These are phyloP conservation scores for Polyommatus icarus DNA, from an alignment of 2,888 invertebrate species.

Conservation along the genomic window DNA sequence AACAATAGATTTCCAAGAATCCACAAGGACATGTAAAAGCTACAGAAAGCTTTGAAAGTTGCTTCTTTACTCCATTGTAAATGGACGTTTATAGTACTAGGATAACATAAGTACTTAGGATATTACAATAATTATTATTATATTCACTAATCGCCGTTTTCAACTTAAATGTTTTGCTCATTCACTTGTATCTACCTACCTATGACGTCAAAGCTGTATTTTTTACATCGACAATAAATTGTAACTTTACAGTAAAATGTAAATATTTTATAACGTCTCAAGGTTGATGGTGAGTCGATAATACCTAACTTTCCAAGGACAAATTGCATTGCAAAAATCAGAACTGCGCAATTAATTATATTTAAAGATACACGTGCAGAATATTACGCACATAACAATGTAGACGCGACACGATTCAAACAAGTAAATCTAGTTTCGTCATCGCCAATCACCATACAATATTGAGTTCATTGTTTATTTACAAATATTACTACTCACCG, in stretches of 20 bases:
- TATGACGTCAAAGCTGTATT: slow-evolving; percentile 4
- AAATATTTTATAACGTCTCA: slow-evolving; percentile 44
- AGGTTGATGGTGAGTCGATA: slow-evolving; percentile 46
- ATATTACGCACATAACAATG: slow-evolving; percentile 31
- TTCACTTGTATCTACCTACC: no score
- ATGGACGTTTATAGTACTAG: not conserved
- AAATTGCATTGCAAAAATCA: slow-evolving; percentile 44
- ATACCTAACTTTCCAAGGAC: slow-evolving; percentile 48
- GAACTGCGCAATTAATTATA: slow-evolving; percentile 47
- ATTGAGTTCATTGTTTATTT: slow-evolving; percentile 59
- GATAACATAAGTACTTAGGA: not conserved
- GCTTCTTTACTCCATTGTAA: not conserved
- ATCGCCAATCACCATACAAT: slow-evolving; percentile 48
- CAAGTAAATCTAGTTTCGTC: slow-evolving; percentile 53
- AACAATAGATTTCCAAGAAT: no score
- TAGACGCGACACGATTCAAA: slow-evolving; percentile 39
- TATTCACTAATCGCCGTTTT: not conserved
- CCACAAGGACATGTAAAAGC: no score
- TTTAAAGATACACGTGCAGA: slow-evolving; percentile 34
- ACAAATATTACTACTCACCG: slow-evolving; percentile 60
- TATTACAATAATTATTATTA: no score
- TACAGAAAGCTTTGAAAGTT: no score
- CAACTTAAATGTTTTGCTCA: not conserved
- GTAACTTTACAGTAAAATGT: not conserved
- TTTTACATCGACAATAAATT: not conserved